phyloP scores from a whole-genome alignment of 2,888 invertebrate genomes.

The Chymomyza caudatula region DNA sequence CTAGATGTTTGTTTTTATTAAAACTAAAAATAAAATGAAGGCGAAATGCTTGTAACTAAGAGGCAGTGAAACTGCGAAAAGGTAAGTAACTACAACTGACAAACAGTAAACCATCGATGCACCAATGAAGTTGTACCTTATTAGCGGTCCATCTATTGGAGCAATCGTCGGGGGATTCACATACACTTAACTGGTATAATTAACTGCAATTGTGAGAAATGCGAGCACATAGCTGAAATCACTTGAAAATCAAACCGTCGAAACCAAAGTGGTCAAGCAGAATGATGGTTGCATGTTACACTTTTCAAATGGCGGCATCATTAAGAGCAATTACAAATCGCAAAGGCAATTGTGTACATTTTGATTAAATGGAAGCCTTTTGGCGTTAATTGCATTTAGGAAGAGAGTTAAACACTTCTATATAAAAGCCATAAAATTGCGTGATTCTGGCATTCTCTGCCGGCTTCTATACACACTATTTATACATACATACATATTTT shows the following conservation, averaged over 20 bases:
- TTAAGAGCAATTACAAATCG: not conserved
- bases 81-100: not conserved
- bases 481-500: too few relatives aligned
- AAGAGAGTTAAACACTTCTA: not conserved
- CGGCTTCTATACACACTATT: not conserved
- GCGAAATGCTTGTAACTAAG: not conserved
- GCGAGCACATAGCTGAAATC: slow-evolving; percentile 50
- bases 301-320: not conserved
- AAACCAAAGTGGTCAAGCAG: not conserved
- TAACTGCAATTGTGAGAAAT: slow-evolving; percentile 62
- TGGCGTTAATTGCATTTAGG: not conserved
- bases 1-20: slow-evolving; percentile 37
- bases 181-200: not conserved
- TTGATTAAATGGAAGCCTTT: not conserved
- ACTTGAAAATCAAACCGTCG: slow-evolving; percentile 41
- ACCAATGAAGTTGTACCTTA: slow-evolving; percentile 66
- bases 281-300: not conserved
- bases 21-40: slow-evolving; percentile 53
- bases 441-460: not conserved
- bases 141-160: slow-evolving; percentile 44
- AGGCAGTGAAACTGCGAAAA: slow-evolving; percentile 22
- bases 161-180: not conserved
- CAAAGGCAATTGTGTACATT: not conserved
- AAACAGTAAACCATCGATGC: slow-evolving; percentile 25
- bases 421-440: not conserved